Evolutionary conservation across 2,113 vertebrate genomes (phyloP).

Genomic region (Thunnus thynnus): DNA sequence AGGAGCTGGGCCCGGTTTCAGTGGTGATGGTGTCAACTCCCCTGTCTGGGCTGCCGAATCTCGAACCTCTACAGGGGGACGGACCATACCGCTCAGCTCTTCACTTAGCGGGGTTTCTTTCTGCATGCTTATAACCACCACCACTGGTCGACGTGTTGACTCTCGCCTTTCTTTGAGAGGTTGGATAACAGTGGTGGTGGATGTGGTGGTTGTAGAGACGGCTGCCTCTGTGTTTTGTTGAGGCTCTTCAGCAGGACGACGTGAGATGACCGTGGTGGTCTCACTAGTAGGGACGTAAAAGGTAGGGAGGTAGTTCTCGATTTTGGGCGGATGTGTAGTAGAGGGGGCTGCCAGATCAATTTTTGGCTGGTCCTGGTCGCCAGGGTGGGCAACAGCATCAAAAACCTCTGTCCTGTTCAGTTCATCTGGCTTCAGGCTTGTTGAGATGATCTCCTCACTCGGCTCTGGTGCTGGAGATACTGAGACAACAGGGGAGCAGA

Average conservation of each 20-base stretch:
- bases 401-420: conserved; percentile 12
- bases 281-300: conserved; percentile 91
- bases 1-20: conserved; percentile 26
- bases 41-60: conserved; percentile 69
- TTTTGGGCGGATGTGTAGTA: conserved; percentile 72
- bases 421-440: conserved; percentile 54
- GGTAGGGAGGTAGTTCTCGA: conserved; percentile 88
- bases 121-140: conserved; percentile 88
- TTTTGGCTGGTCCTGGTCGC: conserved; percentile 34
- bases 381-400: conserved; percentile 23
- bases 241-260: conserved; percentile 49
- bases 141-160: conserved; percentile 75
- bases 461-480: conserved; percentile 39
- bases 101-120: conserved; percentile 73
- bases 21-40: conserved; percentile 24
- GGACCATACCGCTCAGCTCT: conserved; percentile 43
- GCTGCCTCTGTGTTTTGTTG: conserved; percentile 14
- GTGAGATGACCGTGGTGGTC: conserved; percentile 25
- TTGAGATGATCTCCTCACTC: conserved; percentile 40
- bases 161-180: conserved; percentile 69
- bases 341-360: conserved; percentile 36
- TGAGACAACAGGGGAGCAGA: conserved; percentile 52
- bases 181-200: conserved; percentile 41
- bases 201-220: background rate
- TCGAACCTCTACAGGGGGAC: conserved; percentile 54